phyloP scores from a whole-genome alignment of 2,113 vertebrate species.

The Struthio camelus region DNA sequence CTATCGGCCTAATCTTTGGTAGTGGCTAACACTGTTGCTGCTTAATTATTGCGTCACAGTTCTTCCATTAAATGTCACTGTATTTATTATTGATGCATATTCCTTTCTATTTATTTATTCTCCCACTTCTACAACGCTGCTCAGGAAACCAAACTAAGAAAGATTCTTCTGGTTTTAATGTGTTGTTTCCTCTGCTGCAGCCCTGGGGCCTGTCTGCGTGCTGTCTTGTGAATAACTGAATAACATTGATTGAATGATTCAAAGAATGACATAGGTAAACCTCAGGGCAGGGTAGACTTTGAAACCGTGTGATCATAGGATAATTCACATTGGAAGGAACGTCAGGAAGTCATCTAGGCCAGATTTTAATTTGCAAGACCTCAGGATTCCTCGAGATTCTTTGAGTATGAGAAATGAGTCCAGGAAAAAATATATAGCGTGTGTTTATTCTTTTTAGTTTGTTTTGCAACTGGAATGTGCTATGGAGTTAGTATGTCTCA shows the following conservation, averaged over 20 bases:
- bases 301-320: background rate
- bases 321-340: background rate
- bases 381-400: background rate
- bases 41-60: background rate
- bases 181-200: background rate
- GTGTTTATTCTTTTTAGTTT: slow-evolving; percentile 29
- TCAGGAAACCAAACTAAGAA: background rate
- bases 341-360: background rate
- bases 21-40: fast-evolving
- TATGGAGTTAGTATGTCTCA: slow-evolving; percentile 28
- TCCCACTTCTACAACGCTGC: background rate
- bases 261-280: background rate
- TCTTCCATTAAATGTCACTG: background rate
- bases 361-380: background rate
- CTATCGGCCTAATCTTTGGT: background rate
- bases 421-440: background rate
- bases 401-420: background rate
- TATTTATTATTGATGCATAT: background rate
- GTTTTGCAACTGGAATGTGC: slow-evolving; percentile 26
- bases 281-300: background rate
- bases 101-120: background rate
- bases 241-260: background rate
- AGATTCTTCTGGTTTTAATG: background rate
- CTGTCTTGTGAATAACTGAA: background rate
- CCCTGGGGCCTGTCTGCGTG: background rate